Evolutionary conservation across 2,888 invertebrate genomes (phyloP).

Genomic region (Spodoptera littoralis): DNA sequence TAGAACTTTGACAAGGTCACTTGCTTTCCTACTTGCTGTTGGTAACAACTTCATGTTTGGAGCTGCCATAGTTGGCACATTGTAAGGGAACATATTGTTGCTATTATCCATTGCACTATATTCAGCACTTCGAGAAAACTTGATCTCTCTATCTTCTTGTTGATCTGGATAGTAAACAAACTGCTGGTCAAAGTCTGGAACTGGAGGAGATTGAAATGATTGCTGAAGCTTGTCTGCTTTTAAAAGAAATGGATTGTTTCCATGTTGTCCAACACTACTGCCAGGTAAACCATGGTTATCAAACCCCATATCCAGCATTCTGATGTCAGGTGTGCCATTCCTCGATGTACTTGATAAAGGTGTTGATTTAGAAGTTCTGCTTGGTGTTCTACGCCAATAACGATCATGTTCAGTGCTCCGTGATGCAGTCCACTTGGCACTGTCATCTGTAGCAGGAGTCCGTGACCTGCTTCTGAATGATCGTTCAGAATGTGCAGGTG

Average conservation of each 20-base stretch:
- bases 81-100: constrained; percentile 60
- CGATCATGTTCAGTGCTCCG: constrained; percentile 76
- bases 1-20: constrained; percentile 75
- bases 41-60: constrained; percentile 68
- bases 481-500: constrained; percentile 79
- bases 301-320: constrained; percentile 75
- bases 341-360: constrained; percentile 71
- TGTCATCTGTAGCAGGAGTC: constrained; percentile 79
- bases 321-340: constrained; percentile 74
- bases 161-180: constrained; percentile 78
- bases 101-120: constrained; percentile 74
- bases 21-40: constrained; percentile 66
- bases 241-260: constrained; percentile 67
- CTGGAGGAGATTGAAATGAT: constrained; percentile 66
- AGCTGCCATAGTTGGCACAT: constrained; percentile 66
- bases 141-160: constrained; percentile 80
- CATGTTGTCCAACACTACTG: constrained; percentile 64
- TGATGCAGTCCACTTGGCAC: constrained; percentile 72
- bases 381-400: constrained; percentile 82
- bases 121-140: constrained; percentile 83
- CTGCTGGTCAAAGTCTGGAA: constrained; percentile 75
- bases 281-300: constrained; percentile 67
- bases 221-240: constrained; percentile 78
- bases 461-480: constrained; percentile 81
- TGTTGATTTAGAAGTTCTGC: constrained; percentile 72